Evolutionary conservation across 2,888 invertebrate species (phyloP).

Genomic region (Scrobipalpa costella): DNA sequence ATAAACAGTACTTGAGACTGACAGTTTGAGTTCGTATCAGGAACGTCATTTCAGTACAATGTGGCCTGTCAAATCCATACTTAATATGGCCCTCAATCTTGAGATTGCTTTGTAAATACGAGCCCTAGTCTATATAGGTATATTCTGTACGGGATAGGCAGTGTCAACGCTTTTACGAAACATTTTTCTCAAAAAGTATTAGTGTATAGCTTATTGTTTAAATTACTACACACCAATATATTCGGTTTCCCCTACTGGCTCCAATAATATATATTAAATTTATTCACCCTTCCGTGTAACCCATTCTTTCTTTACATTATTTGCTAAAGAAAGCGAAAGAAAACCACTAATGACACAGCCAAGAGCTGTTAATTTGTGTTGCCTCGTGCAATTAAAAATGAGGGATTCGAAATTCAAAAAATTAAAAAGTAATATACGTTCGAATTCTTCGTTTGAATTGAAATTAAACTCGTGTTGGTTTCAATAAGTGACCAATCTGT

Average conservation of each 20-base stretch:
- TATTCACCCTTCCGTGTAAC: background rate
- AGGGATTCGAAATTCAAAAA: conserved; percentile 6
- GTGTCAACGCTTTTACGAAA: too few relatives aligned
- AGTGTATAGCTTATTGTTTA: too few relatives aligned
- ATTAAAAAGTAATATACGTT: conserved; percentile 1
- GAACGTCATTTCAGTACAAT: too few relatives aligned
- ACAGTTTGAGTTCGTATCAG: too few relatives aligned
- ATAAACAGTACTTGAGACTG: too few relatives aligned
- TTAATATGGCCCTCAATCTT: too few relatives aligned
- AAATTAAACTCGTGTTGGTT: conserved; percentile 8
- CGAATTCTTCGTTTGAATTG: conserved; percentile 6
- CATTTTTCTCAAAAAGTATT: too few relatives aligned
- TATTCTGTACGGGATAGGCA: too few relatives aligned
- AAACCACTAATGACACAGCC: conserved; percentile 12
- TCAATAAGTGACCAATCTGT: conserved; percentile 18
- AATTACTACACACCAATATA: too few relatives aligned
- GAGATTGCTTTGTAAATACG: too few relatives aligned
- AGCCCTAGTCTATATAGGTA: too few relatives aligned
- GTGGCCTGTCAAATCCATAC: too few relatives aligned
- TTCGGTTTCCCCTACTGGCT: background rate
- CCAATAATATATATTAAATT: background rate
- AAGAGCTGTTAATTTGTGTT: conserved; percentile 12
- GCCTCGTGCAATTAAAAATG: conserved; percentile 11
- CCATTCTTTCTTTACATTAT: background rate
- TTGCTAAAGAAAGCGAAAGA: conserved; percentile 12